A percentile compares a stretch with the other conserved stretches of the same genome.
Evolutionary conservation across 2,113 vertebrate genomes (phyloP).

Genomic region (Eulemur macaco): DNA sequence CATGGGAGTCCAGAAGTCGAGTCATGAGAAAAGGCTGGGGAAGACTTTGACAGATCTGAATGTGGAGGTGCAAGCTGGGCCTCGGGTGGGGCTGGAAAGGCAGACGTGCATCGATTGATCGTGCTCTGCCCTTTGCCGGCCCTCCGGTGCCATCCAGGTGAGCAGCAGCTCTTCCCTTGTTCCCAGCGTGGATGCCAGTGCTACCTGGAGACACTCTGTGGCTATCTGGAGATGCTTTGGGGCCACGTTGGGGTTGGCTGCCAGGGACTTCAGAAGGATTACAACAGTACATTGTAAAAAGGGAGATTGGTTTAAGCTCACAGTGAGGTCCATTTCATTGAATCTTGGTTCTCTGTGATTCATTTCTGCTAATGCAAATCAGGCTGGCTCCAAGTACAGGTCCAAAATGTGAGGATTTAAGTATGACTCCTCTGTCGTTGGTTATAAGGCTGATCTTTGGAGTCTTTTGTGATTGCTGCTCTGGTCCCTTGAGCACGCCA

Average conservation of each 20-base stretch:
- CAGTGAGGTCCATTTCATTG: background rate
- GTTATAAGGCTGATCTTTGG: background rate
- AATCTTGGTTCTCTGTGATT: background rate
- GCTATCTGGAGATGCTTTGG: background rate
- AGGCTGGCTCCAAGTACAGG: background rate
- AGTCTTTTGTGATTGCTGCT: background rate
- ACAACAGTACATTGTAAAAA: background rate
- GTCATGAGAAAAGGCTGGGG: background rate
- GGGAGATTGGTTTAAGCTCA: background rate
- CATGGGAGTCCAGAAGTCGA: background rate
- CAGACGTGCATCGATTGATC: rapidly evolving
- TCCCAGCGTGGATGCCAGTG: background rate
- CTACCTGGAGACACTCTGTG: background rate
- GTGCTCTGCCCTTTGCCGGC: background rate
- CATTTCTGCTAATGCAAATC: background rate
- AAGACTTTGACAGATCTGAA: background rate
- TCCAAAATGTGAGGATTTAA: background rate
- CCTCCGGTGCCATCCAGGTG: background rate
- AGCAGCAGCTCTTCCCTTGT: background rate
- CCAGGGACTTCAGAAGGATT: background rate
- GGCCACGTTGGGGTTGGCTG: background rate
- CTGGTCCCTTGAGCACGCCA: background rate
- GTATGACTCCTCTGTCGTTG: background rate
- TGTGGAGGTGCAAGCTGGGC: background rate
- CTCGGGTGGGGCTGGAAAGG: background rate